These are phyloP conservation scores for Chloroclysta siterata DNA, from an alignment of 2,888 invertebrate genomes.

Conservation along the genomic window DNA sequence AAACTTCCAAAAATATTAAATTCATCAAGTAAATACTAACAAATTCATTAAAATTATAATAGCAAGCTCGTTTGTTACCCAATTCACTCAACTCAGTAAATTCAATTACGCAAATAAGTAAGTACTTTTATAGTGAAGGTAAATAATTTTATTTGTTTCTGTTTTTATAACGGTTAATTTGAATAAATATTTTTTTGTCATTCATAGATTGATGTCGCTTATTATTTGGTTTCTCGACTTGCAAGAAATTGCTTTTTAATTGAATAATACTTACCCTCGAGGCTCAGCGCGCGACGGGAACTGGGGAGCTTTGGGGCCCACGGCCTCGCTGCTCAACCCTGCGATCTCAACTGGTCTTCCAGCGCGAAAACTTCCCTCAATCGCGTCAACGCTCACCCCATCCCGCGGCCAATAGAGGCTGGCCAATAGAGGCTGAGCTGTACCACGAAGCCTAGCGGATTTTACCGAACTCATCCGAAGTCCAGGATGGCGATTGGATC, in stretches of 20 bases:
- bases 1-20: constrained; percentile 2
- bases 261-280: constrained; percentile 81
- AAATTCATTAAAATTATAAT: constrained; percentile 2
- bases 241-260: constrained; percentile 83
- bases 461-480: constrained; percentile 66
- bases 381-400: constrained; percentile 80
- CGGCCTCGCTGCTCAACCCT: constrained; percentile 73
- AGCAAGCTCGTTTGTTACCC: constrained; percentile 3
- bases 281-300: constrained; percentile 58
- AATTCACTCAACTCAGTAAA: constrained; percentile 20
- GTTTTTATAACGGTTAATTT: constrained; percentile 15
- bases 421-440: constrained; percentile 63
- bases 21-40: background rate
- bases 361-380: constrained; percentile 81
- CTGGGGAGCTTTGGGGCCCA: constrained; percentile 62
- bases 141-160: constrained; percentile 21
- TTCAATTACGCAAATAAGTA: constrained; percentile 22
- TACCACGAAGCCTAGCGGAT: constrained; percentile 60
- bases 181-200: constrained; percentile 21
- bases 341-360: constrained; percentile 78
- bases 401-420: constrained; percentile 41
- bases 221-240: constrained; percentile 55
- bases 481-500: constrained; percentile 79
- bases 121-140: constrained; percentile 22
- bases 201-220: constrained; percentile 46